Evolutionary conservation across 2,797 vertebrate genomes (phyloP).

Genomic region (Argyrosomus regius): DNA sequence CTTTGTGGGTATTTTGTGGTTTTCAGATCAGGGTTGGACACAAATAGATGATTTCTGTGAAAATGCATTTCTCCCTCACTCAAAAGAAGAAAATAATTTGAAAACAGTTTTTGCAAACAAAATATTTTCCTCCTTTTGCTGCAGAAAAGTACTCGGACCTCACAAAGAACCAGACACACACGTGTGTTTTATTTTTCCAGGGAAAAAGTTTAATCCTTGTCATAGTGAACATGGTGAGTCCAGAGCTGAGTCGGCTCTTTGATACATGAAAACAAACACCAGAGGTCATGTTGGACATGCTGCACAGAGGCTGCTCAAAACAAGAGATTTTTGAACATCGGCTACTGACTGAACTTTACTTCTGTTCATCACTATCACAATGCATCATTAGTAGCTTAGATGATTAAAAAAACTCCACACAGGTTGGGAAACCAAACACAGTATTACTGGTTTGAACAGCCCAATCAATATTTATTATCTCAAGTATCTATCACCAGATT

Average conservation of each 20-base stretch:
- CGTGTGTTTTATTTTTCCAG: background rate
- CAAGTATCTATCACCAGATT: background rate
- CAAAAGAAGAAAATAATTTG: too few relatives aligned
- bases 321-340: background rate
- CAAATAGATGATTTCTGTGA: too few relatives aligned
- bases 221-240: constrained; percentile 51
- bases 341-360: constrained; percentile 36
- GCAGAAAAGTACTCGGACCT: background rate
- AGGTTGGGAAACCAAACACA: constrained; percentile 8
- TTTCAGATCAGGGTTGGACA: too few relatives aligned
- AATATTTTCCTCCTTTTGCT: background rate
- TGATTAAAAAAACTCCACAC: constrained; percentile 29
- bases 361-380: constrained; percentile 36
- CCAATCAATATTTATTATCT: background rate
- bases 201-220: constrained; percentile 56
- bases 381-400: constrained; percentile 32
- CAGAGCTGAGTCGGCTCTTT: constrained; percentile 33
- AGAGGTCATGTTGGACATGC: constrained; percentile 21
- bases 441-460: background rate
- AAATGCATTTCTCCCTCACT: too few relatives aligned
- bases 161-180: background rate
- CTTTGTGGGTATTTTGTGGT: background rate
- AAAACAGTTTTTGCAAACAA: too few relatives aligned
- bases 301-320: constrained; percentile 40
- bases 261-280: constrained; percentile 41